A percentile compares a stretch with the other conserved stretches of the same genome.
Evolutionary conservation across 2,888 invertebrate species (phyloP).

Genomic region (Eupithecia inturbata): DNA sequence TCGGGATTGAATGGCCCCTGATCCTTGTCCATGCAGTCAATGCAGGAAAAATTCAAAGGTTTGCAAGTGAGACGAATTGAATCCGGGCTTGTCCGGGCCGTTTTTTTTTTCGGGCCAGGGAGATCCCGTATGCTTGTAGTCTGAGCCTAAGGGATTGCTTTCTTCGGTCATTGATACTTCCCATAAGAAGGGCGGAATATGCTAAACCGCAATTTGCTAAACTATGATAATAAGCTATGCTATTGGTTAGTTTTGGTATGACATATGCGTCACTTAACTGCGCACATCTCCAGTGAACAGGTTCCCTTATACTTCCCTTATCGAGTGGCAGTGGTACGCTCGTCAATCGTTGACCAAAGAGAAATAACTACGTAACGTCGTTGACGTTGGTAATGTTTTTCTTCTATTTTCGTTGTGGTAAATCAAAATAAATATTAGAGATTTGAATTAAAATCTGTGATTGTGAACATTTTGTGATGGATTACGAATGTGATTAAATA

Average conservation of each 20-base stretch:
- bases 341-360: background rate
- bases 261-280: background rate
- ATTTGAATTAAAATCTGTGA: background rate
- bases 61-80: no score
- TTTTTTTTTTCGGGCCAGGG: no score
- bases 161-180: background rate
- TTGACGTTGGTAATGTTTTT: background rate
- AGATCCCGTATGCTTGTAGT: no score
- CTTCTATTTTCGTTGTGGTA: background rate
- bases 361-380: no score
- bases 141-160: background rate
- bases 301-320: background rate
- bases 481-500: background rate
- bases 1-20: no score
- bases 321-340: background rate
- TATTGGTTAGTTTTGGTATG: background rate
- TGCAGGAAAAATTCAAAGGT: no score
- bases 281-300: background rate
- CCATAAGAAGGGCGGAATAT: background rate
- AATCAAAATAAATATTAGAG: background rate
- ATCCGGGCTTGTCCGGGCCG: no score
- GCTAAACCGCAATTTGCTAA: background rate
- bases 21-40: no score
- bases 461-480: background rate
- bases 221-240: background rate